Conservation (phyloP, 2,888 invertebrate genomes). For the Hipparchia sbordonii region DNA sequence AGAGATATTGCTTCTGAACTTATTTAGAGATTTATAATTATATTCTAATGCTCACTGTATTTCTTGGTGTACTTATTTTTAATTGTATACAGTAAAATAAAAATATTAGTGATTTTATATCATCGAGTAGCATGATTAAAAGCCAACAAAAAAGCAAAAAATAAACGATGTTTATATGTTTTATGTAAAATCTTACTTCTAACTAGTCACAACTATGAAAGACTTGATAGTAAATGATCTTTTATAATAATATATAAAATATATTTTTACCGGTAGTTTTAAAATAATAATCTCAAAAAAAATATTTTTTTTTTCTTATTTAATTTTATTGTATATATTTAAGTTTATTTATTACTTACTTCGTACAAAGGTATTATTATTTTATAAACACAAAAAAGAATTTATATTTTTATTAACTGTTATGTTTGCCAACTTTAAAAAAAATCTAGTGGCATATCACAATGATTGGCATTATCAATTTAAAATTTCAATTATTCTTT, state of each 20-base stretch:
- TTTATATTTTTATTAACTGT: not conserved
- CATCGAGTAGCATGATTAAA: not conserved
- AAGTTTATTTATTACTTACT: not conserved
- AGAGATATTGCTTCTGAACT: no score
- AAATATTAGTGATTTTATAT: not conserved
- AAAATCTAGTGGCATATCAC: not conserved
- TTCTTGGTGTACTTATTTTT: slow-evolving; percentile 1
- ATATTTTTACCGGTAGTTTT: not conserved
- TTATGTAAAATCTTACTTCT: not conserved
- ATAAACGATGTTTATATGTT: not conserved
- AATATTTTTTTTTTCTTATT: not conserved
- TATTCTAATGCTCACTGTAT: not conserved
- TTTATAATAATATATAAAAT: not conserved
- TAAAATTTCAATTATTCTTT: not conserved
- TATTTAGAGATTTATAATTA: not conserved
- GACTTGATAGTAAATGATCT: slow-evolving; percentile 6
- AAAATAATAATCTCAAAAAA: not conserved
- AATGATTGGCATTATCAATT: not conserved
- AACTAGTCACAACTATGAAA: slow-evolving; percentile 10
- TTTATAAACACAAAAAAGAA: not conserved
- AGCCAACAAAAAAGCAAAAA: slow-evolving; percentile 4
- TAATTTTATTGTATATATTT: not conserved
- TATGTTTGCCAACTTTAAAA: not conserved
- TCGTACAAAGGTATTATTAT: not conserved
- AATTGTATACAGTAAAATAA: slow-evolving; percentile 3